Percentiles rank a stretch among this genome's conserved stretches.
These are phyloP conservation scores for Leptinotarsa haldemani DNA, from an alignment of 2,888 invertebrate species.

Conservation along the genomic window DNA sequence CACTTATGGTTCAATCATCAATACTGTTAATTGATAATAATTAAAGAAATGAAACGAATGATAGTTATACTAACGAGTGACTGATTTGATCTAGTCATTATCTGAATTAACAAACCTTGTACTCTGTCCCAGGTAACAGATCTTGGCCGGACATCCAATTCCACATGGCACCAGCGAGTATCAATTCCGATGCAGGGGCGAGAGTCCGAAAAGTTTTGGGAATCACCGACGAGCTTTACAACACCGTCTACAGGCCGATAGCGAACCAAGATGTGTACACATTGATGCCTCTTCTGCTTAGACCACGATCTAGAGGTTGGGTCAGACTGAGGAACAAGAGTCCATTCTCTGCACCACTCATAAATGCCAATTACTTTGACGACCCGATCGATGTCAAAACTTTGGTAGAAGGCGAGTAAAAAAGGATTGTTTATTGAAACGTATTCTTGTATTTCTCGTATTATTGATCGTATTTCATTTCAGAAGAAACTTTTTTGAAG, in stretches of 20 bases:
- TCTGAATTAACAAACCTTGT: background rate
- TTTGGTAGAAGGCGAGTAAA: slow-evolving; percentile 76
- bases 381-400: slow-evolving; percentile 82
- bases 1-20: too few relatives aligned
- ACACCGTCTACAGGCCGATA: slow-evolving; percentile 83
- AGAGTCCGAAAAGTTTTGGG: slow-evolving; percentile 83
- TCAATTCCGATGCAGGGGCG: slow-evolving; percentile 79
- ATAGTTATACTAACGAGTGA: too few relatives aligned
- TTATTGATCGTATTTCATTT: too few relatives aligned
- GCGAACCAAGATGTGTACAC: slow-evolving; percentile 85
- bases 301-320: slow-evolving; percentile 84
- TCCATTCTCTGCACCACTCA: slow-evolving; percentile 87
- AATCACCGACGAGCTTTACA: slow-evolving; percentile 82
- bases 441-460: too few relatives aligned
- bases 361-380: slow-evolving; percentile 93
- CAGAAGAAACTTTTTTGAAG: too few relatives aligned
- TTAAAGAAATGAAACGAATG: too few relatives aligned
- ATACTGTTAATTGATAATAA: too few relatives aligned
- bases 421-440: background rate
- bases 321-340: slow-evolving; percentile 81
- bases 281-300: slow-evolving; percentile 84
- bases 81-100: too few relatives aligned
- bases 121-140: slow-evolving; percentile 71
- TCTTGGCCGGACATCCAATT: slow-evolving; percentile 92
- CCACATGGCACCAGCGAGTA: slow-evolving; percentile 92